Base-by-base conservation (phyloP, 2,888 invertebrate genomes). In the Sclerodermus sp. region DNA sequence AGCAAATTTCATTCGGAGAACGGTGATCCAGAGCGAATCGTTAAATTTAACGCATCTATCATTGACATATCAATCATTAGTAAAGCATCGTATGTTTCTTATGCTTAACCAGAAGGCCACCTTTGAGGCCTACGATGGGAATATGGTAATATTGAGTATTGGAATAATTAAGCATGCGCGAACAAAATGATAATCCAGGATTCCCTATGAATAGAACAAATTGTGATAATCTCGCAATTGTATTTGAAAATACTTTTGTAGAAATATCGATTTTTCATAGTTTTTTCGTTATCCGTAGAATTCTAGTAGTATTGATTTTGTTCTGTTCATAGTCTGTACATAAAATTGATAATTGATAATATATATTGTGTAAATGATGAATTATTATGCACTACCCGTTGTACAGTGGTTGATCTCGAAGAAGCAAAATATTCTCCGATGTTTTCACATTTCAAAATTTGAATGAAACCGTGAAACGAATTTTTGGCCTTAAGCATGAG, bases 41-140 rank as follows among this genome's bases (percentile, higher is more conserved):
- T 10, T 5, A 41, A 8, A 23, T 41, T 41, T 41, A 23, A 41
- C n/a, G 34, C 16, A 17, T 10, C 38, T 16, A 17, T 16, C 38
- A 12, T 38, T 38, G 45, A 55, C 66, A 64, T 57, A 60, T 72
- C 74, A 72, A 66, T 76, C 73, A 74, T 53, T 71, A 73, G 74
- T 75, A 71, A 74, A 57, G 54, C 58, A 59, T 63, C 68, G 58
- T 73, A 71, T 76, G 76, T 74, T 76, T 77, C 73, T 83, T 83
- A 81, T 83, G 83, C 83, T 84, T 78, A 74, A 78, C 71, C 75
- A 88, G 88, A 84, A 87, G 91, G 87, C 90, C 90, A 82, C 88
- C 88, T 80, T 86, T 90, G 79, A 89, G 91, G 84, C 91, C 91
- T 84, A 88, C 91, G 90, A 90, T 91, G 83, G 87, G 88, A 85